Evolutionary conservation across 2,888 invertebrate genomes (phyloP), one percentile per base, ranked within the genome.

Genomic region (Acholoe squamosa): DNA sequence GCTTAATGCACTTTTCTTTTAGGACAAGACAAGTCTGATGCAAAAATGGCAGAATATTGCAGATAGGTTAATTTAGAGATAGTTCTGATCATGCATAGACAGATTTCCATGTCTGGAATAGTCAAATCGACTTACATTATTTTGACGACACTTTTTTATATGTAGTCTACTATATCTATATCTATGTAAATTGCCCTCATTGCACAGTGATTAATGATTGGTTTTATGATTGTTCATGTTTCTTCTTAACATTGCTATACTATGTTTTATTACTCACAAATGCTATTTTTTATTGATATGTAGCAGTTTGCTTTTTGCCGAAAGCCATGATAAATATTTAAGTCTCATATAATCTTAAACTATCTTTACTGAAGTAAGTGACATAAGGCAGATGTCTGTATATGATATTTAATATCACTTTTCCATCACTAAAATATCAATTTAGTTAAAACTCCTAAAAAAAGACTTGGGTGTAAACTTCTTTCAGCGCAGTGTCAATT

Each of bases 211-310:
- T 61, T 61, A 3, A n/a, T 61, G n/a, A n/a, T 61, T 61, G 19
- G 61, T 61, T 61, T 61, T 61, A n/a, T 14, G 19, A 12, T 61
- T n/a, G 61, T 61, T 61, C 61, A 71, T 71, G 31, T 71, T 71
- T 5, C 12, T 71, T 28, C 14, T 28, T 71, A 71, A 14, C 71
- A 25, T n/a, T 28, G 71, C 31, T 25, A 28, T 28, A 28, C 71
- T 71, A 71, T 71, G 71, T 71, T 71, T 71, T 71, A 14, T 14
- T 25, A 25, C 31, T 28, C 31, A n/a, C 28, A 71, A 14, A 28
- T 28, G 28, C 28, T 71, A 71, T 71, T 71, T 71, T n/a, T 71
- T 7, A 71, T 71, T 5, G 5, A 71, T 67, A n/a, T n/a, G 22
- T n/a, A 25, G 7, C n/a, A 71, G 0, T 28, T 71, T 28, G 25